Base-by-base conservation (phyloP, 2,888 invertebrate species). In the Eremobia ochroleuca region DNA sequence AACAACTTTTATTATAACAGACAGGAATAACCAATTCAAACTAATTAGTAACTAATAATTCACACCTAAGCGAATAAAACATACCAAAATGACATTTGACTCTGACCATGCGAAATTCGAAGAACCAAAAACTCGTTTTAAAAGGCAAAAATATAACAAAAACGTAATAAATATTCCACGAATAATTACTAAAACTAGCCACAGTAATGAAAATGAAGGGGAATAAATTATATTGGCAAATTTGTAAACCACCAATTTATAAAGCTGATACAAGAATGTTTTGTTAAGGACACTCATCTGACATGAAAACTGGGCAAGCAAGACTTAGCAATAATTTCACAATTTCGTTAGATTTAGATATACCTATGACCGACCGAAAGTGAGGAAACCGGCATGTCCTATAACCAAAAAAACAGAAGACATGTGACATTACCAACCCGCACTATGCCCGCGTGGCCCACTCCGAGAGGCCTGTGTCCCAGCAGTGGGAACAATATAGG, bases 181-280 rank as follows among this genome's bases (percentile, higher is more conserved):
- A 83, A 65, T 81, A 61, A 85, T 80, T 78, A 81, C 67, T 82
- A 77, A 86, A 87, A 90, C 89, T 89, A 89, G 86, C 75, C 62
- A 76, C 68, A 84, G 89, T 89, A 86, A 91, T 73, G 83, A 83
- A 79, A 87, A 87, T 75, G 83, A 87, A 82, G 75, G 79, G 72
- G 66, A 82, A 77, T 88, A 90, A 91, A 90, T 90, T 90, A 92
- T 89, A 91, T 88, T 87, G 75, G 81, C 75, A 73, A 85, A 85
- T 79, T 88, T 89, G 90, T 90, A 90, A 91, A 88, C 89, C 80
- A 87, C 89, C 87, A 91, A 92, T 93, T 93, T 93, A 93, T 82
- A 89, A 85, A 83, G 88, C 81, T 85, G 87, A 88, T 89, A 85
- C 82, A 89, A 87, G 83, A 88, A 75, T 65, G 87, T 89, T 90